Evolutionary conservation across 2,888 invertebrate genomes (phyloP).

Genomic region (Dendrolimus pini): DNA sequence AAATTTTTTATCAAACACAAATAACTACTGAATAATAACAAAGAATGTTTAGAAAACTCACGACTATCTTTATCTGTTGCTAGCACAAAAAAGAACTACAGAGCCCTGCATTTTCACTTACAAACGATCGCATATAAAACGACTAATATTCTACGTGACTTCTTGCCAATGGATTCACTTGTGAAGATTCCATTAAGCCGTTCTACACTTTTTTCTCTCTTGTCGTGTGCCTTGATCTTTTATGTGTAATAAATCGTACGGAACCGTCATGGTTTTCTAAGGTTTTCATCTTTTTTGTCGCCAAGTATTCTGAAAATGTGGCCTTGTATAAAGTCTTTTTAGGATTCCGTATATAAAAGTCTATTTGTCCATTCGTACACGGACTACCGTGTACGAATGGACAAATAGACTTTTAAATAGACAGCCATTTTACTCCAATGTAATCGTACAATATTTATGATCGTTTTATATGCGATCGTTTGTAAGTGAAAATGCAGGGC

Average conservation of each 20-base stretch:
- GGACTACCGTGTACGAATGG: too few species aligned
- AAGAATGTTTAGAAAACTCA: neutral
- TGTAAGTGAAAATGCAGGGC: slow-evolving; percentile 5
- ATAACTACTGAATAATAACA: too few species aligned
- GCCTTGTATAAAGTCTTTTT: neutral
- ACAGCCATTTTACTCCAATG: too few species aligned
- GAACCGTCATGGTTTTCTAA: slow-evolving; percentile 57
- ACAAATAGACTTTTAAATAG: too few species aligned
- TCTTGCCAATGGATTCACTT: slow-evolving; percentile 45
- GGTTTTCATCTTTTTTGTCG: slow-evolving; percentile 36
- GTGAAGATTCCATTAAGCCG: slow-evolving; percentile 53
- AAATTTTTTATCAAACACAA: too few species aligned
- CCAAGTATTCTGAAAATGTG: neutral
- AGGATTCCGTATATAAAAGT: too few species aligned
- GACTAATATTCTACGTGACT: slow-evolving; percentile 71
- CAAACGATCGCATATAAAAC: slow-evolving; percentile 25
- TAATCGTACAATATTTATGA: too few species aligned
- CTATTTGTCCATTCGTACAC: too few species aligned
- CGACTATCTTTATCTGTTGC: neutral
- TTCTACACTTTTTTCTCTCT: slow-evolving; percentile 27
- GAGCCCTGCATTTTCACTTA: slow-evolving; percentile 5
- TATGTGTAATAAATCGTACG: slow-evolving; percentile 57
- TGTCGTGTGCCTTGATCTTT: slow-evolving; percentile 31
- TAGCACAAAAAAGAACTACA: neutral
- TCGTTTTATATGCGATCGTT: slow-evolving; percentile 28